Conservation (phyloP, 2,888 invertebrate genomes). For the Noctua janthe region DNA sequence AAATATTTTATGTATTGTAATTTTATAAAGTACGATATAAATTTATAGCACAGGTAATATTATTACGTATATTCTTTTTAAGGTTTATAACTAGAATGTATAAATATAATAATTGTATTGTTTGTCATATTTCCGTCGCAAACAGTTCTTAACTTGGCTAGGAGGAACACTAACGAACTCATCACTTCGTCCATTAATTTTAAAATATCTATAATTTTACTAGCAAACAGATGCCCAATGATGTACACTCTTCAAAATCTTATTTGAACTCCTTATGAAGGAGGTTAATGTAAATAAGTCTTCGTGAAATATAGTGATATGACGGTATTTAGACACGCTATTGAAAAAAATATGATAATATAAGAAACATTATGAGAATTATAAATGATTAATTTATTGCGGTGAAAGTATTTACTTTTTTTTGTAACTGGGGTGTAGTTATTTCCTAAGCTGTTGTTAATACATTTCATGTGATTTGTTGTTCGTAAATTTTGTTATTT, state of each 20-base stretch:
- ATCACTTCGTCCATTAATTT: slow-evolving; percentile 90
- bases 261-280: slow-evolving; percentile 86
- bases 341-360: slow-evolving; percentile 79
- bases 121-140: slow-evolving; percentile 90
- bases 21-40: slow-evolving; percentile 88
- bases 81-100: slow-evolving; percentile 84
- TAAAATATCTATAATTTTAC: slow-evolving; percentile 87
- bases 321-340: slow-evolving; percentile 80
- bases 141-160: slow-evolving; percentile 88
- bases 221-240: slow-evolving; percentile 86
- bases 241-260: slow-evolving; percentile 83
- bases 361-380: slow-evolving; percentile 83
- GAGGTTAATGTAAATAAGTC: slow-evolving; percentile 87
- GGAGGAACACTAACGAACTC: slow-evolving; percentile 90
- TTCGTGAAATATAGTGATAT: slow-evolving; percentile 81
- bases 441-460: slow-evolving; percentile 72
- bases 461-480: slow-evolving; percentile 63
- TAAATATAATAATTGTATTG: slow-evolving; percentile 80
- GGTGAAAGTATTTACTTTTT: slow-evolving; percentile 79
- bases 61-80: slow-evolving; percentile 87
- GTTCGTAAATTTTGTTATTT: slow-evolving; percentile 43
- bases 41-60: slow-evolving; percentile 85
- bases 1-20: slow-evolving; percentile 90
- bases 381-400: slow-evolving; percentile 84
- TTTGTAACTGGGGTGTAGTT: slow-evolving; percentile 77